These are phyloP conservation scores for Ostrea denselamellosa DNA, from an alignment of 1,140 invertebrate genomes.

Conservation along the genomic window DNA sequence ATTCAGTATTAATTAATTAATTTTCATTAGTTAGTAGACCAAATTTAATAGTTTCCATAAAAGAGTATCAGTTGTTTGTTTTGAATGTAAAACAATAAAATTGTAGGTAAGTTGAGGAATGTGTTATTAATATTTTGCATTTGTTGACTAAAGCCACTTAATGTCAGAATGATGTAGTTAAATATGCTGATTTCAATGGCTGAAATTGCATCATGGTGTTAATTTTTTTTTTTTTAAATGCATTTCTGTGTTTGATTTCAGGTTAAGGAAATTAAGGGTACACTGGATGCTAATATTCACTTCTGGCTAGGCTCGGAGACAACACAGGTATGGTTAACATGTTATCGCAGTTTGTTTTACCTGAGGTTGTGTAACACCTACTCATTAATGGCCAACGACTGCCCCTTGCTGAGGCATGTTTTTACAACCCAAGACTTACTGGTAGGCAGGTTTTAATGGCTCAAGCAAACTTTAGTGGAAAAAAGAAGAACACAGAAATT, in stretches of 20 bases:
- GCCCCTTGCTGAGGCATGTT: background rate
- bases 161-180: background rate
- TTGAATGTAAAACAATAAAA: background rate
- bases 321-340: slow-evolving; percentile 82
- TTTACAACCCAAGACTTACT: background rate
- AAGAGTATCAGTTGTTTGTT: background rate
- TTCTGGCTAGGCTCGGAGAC: slow-evolving; percentile 92
- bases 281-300: slow-evolving; percentile 90
- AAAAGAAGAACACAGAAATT: background rate
- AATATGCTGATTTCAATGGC: background rate
- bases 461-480: background rate
- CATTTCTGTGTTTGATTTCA: slow-evolving; percentile 57
- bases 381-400: background rate
- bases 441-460: background rate
- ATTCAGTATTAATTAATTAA: background rate
- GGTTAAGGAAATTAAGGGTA: slow-evolving; percentile 78
- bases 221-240: background rate
- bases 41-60: background rate
- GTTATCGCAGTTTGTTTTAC: slow-evolving; percentile 16
- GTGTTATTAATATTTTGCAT: no score
- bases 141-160: no score
- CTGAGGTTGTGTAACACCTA: background rate
- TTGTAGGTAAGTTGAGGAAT: no score
- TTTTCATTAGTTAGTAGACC: background rate
- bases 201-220: background rate